Base-by-base conservation (phyloP, 2,113 vertebrate species). In the Erythrocebus patas region DNA sequence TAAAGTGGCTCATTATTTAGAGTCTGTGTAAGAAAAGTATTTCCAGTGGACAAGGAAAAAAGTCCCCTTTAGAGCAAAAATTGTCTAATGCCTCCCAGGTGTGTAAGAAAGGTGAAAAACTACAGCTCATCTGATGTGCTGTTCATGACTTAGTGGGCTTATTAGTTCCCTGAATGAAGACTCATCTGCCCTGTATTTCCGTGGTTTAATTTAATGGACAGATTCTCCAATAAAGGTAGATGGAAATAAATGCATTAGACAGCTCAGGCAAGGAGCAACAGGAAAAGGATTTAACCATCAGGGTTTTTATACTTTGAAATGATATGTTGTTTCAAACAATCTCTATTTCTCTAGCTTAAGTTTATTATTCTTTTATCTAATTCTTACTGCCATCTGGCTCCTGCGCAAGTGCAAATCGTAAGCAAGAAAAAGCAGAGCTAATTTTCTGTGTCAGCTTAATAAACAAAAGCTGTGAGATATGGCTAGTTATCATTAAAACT, bases 41-140 rank as follows among this genome's bases (percentile, higher is more conserved):
- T 98, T 98, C 76, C 66, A 97, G 70, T 98, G 95, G 95, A 98
- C 80, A 97, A 45, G 38, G 89, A 97, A 98, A 97, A 82, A 97
- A 84, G 87, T 96, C 92, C 88, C 25, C 55, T 97, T 98, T 52
- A 43, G 45, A 95, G 95, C 78, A 98, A 98, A 98, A 98, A 98
- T 96, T 98, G 90, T 82, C 94, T 98, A 98, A 98, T 98, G 93
- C 70, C 95, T 98, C 97, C 96, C 97, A 98, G 97, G 97, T 98
- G 97, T 95, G 93, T 96, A 97, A 97, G 97, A 97, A 97, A 98
- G 98, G 98, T 98, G 80, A 97, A 98, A 98, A 98, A 97, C 0
- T 0, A 81, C 72, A 95, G 76, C 87, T 98, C 87, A 89, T 97
- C 95, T 95, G 86, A 97, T 93, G 61, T 85, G 97, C 90, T 85